Evolutionary conservation across 2,888 invertebrate genomes (phyloP), one percentile per base, ranked within the genome.

Genomic region (Spilosoma lubricipeda): DNA sequence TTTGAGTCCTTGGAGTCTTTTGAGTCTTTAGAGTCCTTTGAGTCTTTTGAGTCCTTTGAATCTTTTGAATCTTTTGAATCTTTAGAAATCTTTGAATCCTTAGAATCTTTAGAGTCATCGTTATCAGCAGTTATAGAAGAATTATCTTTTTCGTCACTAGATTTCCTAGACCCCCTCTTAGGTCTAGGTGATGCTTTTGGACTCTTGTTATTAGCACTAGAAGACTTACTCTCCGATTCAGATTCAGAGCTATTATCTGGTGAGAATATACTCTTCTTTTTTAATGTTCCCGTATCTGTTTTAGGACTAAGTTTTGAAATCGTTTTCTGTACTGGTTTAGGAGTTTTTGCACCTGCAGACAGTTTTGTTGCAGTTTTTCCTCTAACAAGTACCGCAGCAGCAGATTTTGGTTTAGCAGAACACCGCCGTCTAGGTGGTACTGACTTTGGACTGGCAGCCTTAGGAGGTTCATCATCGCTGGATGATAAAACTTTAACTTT

Each of bases 261-360:
- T 72, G 98, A 98, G 87, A 98, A 98, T 86, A 98, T 98, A 87
- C 98, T 98, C 89, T 97, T 98, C 90, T 97, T 97, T 87, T 97
- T 97, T 66, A 91, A 88, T 3, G 90, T 89, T 67, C 90, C 90
- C 3, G 90, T 81, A 74, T 92, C 90, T 73, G 89, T 83, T 74
- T 91, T 88, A 52, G 86, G 79, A 0, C 93, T 81, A 1, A 93
- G 84, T 87, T 96, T 96, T 33, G 90, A 87, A 56, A 91, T 84
- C 0, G 94, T 90, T 90, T 96, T 96, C 2, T 92, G 83, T 33
- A 90, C 85, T 1, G 92, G 91, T 77, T 92, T 95, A 0, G 94
- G 93, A 65, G 95, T 95, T 85, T 95, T 95, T 0, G 90, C 96
- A 1, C 95, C 96, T 3, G 91, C 84, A 1, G 92, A 83, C 2